Evolutionary conservation across 2,888 invertebrate species (phyloP).

Genomic region (Eilema depressum): DNA sequence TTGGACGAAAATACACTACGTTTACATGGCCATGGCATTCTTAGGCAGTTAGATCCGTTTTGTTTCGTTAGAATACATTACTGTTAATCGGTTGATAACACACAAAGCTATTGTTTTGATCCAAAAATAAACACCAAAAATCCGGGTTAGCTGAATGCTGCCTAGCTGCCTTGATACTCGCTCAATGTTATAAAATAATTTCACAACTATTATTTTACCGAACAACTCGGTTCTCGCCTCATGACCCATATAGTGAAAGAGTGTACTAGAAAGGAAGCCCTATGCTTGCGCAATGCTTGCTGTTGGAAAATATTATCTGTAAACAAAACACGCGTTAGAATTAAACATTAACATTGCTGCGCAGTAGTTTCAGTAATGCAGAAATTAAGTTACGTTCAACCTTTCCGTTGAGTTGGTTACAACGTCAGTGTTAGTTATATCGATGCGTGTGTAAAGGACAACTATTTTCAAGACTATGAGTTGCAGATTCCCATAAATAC

Average conservation of each 20-base stretch:
- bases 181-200: constrained; percentile 44
- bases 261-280: constrained; percentile 68
- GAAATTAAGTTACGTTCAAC: not conserved
- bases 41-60: constrained; percentile 53
- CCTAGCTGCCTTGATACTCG: constrained; percentile 22
- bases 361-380: not conserved
- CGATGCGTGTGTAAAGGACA: not conserved
- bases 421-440: not conserved
- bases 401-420: not conserved
- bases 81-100: constrained; percentile 59
- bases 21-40: constrained; percentile 76
- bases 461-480: no score
- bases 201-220: constrained; percentile 41
- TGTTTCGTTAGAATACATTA: constrained; percentile 59
- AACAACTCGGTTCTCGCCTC: constrained; percentile 53
- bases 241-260: constrained; percentile 70
- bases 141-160: constrained; percentile 44
- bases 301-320: constrained; percentile 58
- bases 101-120: constrained; percentile 46
- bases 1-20: constrained; percentile 74
- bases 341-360: constrained; percentile 19
- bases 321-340: constrained; percentile 41
- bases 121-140: constrained; percentile 45
- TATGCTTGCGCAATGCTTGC: constrained; percentile 66
- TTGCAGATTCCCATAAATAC: no score